A percentile compares a stretch with the other conserved stretches of the same genome.
Conservation (phyloP, 53 echinoderm and acorn worm species). For the Zoroaster sp. region DNA sequence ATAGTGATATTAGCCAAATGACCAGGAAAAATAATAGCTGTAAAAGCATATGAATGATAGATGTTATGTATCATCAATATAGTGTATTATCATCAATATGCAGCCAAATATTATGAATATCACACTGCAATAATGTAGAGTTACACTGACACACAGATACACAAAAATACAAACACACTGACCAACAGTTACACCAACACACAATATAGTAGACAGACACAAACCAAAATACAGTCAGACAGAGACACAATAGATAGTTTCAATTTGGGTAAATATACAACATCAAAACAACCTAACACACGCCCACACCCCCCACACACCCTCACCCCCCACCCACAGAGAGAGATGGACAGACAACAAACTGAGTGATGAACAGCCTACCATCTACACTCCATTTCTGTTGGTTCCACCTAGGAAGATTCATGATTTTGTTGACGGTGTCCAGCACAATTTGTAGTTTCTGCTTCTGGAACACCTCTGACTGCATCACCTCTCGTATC, state of each 20-base stretch:
- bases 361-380: constrained; percentile 37
- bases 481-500: constrained; percentile 95
- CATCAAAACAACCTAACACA: too few species aligned
- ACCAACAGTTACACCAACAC: not conserved
- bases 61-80: too few species aligned
- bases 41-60: too few species aligned
- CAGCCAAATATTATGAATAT: too few species aligned
- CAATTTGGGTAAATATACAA: too few species aligned
- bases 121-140: too few species aligned
- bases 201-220: not conserved
- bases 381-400: constrained; percentile 98
- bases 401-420: constrained; percentile 86
- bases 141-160: not conserved
- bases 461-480: constrained; percentile 96
- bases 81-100: too few species aligned
- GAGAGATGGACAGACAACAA: too few species aligned
- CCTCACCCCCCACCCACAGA: too few species aligned
- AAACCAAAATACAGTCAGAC: not conserved
- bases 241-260: not conserved
- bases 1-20: too few species aligned
- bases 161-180: not conserved
- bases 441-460: constrained; percentile 89
- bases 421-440: constrained; percentile 81
- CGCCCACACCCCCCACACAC: too few species aligned
- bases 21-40: too few species aligned